Evolutionary conservation across 2,113 vertebrate species (phyloP), one percentile per base, ranked within the genome.

Genomic region (Ptychochromis oligacanthus): DNA sequence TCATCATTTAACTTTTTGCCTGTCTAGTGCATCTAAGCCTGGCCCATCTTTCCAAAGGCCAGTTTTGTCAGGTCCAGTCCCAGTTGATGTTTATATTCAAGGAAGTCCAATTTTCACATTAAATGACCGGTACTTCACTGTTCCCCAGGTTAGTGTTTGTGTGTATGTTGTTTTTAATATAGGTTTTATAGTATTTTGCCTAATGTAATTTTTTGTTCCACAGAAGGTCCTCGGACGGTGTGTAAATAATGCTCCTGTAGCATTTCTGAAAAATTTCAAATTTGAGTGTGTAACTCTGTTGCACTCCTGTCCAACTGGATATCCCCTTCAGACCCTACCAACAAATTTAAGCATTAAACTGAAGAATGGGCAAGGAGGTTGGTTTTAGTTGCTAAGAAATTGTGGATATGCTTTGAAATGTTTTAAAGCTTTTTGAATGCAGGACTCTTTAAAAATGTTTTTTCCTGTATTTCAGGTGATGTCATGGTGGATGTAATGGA

Each of bases 211-310:
- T n/a, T 60, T 5, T 86, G 38, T 64, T 74, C 61, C 34, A 77
- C 87, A 99, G 98, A 93, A 55, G 31, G 95, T 96, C 79, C 2
- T 97, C 4, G 98, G 98, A 0, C 96, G 94, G 40, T 99, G 98
- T 89, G 49, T 95, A 24, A 91, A 87, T 49, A 91, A 82, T 0
- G 96, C 97, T 17, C 98, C 98, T 0, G 96, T 99, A 36, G 97
- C 95, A 0, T 98, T 96, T 93, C 95, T 99, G 76, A 93, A 91
- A 82, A 90, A 96, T 79, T 95, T 99, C 12, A 89, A 96, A 20
- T 79, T 89, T 1, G 77, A 59, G 2, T 99, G 98, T 83, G 52
- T 89, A 5, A 94, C 79, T 15, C 10, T 1, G 36, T 65, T 97
- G 15, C 82, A 36, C 1, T 87, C 64, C 13, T 96, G 96, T 85